Percentiles rank a stretch among this genome's conserved stretches.
Conservation (phyloP, 2,888 invertebrate genomes). For the Fragum sueziense region DNA sequence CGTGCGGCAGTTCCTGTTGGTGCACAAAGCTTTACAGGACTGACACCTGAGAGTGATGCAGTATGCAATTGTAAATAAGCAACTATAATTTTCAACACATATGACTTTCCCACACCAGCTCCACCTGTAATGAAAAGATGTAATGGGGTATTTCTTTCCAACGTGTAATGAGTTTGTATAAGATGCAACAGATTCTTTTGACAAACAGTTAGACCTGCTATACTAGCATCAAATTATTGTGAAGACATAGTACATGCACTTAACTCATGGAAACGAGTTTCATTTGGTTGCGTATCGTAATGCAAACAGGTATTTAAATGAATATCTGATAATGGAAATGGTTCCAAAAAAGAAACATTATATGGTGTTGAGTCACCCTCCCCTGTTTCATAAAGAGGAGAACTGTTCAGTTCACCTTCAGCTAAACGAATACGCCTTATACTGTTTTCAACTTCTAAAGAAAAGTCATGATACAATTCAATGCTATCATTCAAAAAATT, state of each 20-base stretch:
- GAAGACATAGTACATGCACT: constrained; percentile 9
- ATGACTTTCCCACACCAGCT: constrained; percentile 29
- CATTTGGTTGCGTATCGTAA: neutral
- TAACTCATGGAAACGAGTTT: neutral
- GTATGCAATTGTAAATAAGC: constrained; percentile 29
- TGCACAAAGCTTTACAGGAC: constrained; percentile 51
- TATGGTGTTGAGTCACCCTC: no score
- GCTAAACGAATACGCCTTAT: neutral
- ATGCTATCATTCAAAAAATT: neutral
- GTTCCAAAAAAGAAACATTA: neutral
- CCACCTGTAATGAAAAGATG: constrained; percentile 26
- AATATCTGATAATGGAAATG: neutral
- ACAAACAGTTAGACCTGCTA: neutral
- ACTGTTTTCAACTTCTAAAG: constrained; percentile 6
- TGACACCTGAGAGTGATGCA: neutral
- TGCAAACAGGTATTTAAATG: neutral
- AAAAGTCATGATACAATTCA: neutral
- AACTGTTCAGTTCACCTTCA: neutral
- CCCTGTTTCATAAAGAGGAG: no score
- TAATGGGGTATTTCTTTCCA: neutral
- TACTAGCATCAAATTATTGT: neutral
- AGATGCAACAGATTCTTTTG: neutral
- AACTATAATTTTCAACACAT: constrained; percentile 8
- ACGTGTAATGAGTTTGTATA: neutral
- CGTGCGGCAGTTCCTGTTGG: constrained; percentile 49